Evolutionary conservation across 23 tunicate genomes (phyloP).

Genomic region (Phallusia fumigata): DNA sequence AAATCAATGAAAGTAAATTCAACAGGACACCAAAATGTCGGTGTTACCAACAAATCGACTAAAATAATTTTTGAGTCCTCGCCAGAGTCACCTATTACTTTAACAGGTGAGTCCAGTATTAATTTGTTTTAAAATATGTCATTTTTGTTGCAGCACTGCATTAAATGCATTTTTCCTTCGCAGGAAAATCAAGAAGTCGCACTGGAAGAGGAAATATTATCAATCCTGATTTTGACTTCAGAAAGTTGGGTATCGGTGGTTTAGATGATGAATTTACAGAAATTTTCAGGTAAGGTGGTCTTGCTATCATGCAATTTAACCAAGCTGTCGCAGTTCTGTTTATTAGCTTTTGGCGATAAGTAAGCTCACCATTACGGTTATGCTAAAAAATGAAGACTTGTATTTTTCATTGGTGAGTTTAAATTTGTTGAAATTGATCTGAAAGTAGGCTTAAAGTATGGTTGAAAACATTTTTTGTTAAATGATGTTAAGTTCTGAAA

Average conservation of each 20-base stretch:
- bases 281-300: conserved; percentile 71
- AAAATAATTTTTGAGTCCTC: conserved; percentile 34
- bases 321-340: background rate
- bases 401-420: too few relatives aligned
- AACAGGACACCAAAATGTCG: background rate
- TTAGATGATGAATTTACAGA: conserved; percentile 97
- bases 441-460: too few relatives aligned
- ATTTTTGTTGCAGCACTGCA: background rate
- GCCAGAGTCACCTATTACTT: conserved; percentile 45
- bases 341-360: too few relatives aligned
- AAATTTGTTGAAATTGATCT: background rate
- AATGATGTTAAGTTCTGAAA: too few relatives aligned
- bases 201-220: conserved; percentile 72
- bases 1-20: background rate
- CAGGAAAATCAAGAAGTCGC: conserved; percentile 54
- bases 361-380: too few relatives aligned
- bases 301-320: too few relatives aligned
- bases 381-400: too few relatives aligned
- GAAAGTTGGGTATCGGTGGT: conserved; percentile 94
- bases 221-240: conserved; percentile 94
- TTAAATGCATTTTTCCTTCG: background rate
- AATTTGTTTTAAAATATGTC: conserved; percentile 24
- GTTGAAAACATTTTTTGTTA: too few relatives aligned
- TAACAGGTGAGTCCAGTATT: conserved; percentile 46
- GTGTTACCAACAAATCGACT: background rate